These are phyloP conservation scores for Danio aesculapii DNA, from an alignment of 2,797 vertebrate species.

Conservation along the genomic window DNA sequence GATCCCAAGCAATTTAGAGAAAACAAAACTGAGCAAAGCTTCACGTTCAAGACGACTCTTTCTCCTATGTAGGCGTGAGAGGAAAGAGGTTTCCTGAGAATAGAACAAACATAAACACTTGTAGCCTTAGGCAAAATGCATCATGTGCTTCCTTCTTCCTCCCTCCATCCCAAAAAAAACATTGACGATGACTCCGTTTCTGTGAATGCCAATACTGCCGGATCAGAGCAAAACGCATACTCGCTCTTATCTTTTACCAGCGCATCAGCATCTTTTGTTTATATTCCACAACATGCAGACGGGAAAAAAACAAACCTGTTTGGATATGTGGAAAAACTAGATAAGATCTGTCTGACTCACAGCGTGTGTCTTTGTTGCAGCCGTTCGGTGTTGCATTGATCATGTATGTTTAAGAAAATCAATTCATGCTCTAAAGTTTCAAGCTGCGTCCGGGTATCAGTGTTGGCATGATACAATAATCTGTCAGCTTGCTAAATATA, in stretches of 20 bases:
- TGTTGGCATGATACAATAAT: slow-evolving; percentile 19
- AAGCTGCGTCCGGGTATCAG: not conserved
- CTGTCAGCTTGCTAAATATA: slow-evolving; percentile 1
- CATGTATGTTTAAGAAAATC: not conserved
- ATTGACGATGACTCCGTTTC: not conserved
- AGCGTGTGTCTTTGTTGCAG: not conserved
- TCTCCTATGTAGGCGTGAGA: slow-evolving; percentile 20
- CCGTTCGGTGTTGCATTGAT: not conserved
- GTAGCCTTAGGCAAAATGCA: slow-evolving; percentile 63
- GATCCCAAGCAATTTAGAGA: slow-evolving; percentile 7
- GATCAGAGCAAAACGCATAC: slow-evolving; percentile 16
- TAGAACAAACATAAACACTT: slow-evolving; percentile 53
- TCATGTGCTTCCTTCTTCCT: not conserved
- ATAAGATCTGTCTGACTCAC: slow-evolving; percentile 7
- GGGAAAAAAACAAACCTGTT: slow-evolving; percentile 19
- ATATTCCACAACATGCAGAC: slow-evolving; percentile 38
- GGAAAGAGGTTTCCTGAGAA: slow-evolving; percentile 30
- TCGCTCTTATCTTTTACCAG: slow-evolving; percentile 45
- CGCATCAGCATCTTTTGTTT: slow-evolving; percentile 31
- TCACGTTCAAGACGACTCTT: not conserved
- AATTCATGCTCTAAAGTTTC: not conserved
- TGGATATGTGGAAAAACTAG: slow-evolving; percentile 48
- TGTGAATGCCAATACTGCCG: slow-evolving; percentile 47
- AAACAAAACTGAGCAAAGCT: not conserved
- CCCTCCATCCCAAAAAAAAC: slow-evolving; percentile 1